Percentiles rank a stretch among this genome's conserved stretches.
Evolutionary conservation across 2,888 invertebrate species (phyloP).

Genomic region (Phaedon cochleariae): DNA sequence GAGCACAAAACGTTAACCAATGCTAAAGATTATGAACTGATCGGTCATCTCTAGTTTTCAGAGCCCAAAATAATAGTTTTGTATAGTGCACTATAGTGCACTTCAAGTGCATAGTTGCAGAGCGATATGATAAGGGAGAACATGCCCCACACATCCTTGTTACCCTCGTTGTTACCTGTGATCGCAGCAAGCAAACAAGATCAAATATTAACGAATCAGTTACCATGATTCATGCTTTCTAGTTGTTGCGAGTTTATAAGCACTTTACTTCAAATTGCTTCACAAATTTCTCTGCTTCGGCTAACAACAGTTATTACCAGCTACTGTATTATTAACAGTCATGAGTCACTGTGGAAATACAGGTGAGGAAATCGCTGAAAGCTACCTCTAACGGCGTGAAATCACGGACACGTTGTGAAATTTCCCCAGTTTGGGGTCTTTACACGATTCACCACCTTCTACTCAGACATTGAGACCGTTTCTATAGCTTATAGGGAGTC

Average conservation of each 20-base stretch:
- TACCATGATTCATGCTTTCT: conserved; percentile 42
- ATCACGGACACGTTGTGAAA: conserved; percentile 46
- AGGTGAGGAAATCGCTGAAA: conserved; percentile 45
- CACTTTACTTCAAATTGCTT: conserved; percentile 44
- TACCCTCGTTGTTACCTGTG: no score
- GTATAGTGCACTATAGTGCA: no score
- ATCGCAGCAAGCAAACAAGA: conserved; percentile 13
- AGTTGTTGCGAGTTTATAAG: conserved; percentile 42
- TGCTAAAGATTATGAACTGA: no score
- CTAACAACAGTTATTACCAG: conserved; percentile 49
- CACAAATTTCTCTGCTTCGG: conserved; percentile 41
- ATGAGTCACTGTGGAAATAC: conserved; percentile 53
- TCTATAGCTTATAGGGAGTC: conserved; percentile 15
- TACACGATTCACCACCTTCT: conserved; percentile 31
- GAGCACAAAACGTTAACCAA: no score
- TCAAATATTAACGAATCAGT: conserved; percentile 47
- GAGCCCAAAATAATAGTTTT: no score
- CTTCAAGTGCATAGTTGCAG: no score
- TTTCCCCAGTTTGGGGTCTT: conserved; percentile 35
- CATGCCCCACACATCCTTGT: neutral
- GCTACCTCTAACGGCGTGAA: conserved; percentile 45
- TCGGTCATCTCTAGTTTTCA: no score
- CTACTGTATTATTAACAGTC: conserved; percentile 51
- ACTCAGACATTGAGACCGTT: conserved; percentile 22
- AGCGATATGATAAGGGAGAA: no score